These are phyloP conservation scores for Pseudochirops cupreus DNA, from an alignment of 2,797 vertebrate genomes.

Conservation along the genomic window DNA sequence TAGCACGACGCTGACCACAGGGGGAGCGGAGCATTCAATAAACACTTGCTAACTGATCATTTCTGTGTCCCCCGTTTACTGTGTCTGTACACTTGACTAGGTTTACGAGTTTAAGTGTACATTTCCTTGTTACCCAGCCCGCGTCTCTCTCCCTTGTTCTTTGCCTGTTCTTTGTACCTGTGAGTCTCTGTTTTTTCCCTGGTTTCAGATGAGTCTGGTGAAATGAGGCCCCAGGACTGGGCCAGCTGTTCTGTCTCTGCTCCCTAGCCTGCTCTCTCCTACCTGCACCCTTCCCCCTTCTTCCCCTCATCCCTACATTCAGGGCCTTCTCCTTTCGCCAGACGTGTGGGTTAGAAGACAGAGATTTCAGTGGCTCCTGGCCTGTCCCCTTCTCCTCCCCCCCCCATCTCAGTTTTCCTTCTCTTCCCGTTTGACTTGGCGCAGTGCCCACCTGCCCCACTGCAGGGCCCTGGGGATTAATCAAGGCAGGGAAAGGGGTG, in stretches of 20 bases:
- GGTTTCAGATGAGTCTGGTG: background rate
- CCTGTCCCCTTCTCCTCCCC: slow-evolving; percentile 40
- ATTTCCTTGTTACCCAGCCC: background rate
- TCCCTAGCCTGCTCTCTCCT: background rate
- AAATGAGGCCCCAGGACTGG: background rate
- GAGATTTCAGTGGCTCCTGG: background rate
- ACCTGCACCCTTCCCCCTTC: slow-evolving; percentile 27
- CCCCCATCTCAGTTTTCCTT: slow-evolving; percentile 14
- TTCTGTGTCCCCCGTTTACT: background rate
- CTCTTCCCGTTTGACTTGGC: slow-evolving; percentile 72
- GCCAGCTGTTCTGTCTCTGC: slow-evolving; percentile 32
- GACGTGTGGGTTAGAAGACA: background rate
- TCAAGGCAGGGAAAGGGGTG: background rate
- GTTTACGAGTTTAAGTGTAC: background rate
- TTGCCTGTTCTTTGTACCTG: background rate
- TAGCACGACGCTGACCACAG: background rate
- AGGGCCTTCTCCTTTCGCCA: background rate
- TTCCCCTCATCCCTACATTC: background rate
- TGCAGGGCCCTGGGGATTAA: slow-evolving; percentile 5
- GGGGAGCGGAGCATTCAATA: background rate
- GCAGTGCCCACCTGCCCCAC: slow-evolving; percentile 16
- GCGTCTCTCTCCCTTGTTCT: background rate
- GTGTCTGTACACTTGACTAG: background rate
- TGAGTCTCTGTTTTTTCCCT: background rate
- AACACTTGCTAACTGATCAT: background rate